These are phyloP conservation scores for Lucilia sericata DNA, from an alignment of 1,140 invertebrate species.

Conservation along the genomic window DNA sequence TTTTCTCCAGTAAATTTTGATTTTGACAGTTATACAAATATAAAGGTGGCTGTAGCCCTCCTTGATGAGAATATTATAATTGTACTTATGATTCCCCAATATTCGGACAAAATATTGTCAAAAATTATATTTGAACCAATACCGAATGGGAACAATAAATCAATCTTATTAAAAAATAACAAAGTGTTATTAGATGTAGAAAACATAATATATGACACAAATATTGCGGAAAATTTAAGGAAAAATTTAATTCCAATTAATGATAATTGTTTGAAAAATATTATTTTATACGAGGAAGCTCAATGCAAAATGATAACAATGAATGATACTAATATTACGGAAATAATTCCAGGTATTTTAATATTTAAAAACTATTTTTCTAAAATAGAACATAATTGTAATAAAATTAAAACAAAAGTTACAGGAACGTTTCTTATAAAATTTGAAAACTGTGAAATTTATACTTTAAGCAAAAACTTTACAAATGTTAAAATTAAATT, in stretches of 20 bases:
- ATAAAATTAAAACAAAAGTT: background rate
- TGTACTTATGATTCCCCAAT: no score
- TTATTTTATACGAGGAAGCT: background rate
- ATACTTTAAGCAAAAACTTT: background rate
- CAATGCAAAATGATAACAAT: background rate
- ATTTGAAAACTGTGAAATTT: slow-evolving; percentile 17
- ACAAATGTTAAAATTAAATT: slow-evolving; percentile 29
- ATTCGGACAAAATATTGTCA: no score
- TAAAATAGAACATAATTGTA: slow-evolving; percentile 13
- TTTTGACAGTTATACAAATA: background rate
- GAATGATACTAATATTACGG: no score
- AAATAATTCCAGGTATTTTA: slow-evolving; percentile 3
- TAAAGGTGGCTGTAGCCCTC: background rate
- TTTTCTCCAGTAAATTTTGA: slow-evolving; percentile 12
- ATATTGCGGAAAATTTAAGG: background rate
- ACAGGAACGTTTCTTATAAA: background rate
- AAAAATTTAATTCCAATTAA: slow-evolving; percentile 13
- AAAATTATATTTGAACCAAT: no score
- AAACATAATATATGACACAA: background rate
- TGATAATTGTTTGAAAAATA: slow-evolving; percentile 3
- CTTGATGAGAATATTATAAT: no score
- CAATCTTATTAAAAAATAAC: background rate
- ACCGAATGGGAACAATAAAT: background rate
- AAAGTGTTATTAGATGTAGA: background rate
- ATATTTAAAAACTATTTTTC: background rate